phyloP scores from a whole-genome alignment of 2,888 invertebrate species.

The Epirrita christyi region DNA sequence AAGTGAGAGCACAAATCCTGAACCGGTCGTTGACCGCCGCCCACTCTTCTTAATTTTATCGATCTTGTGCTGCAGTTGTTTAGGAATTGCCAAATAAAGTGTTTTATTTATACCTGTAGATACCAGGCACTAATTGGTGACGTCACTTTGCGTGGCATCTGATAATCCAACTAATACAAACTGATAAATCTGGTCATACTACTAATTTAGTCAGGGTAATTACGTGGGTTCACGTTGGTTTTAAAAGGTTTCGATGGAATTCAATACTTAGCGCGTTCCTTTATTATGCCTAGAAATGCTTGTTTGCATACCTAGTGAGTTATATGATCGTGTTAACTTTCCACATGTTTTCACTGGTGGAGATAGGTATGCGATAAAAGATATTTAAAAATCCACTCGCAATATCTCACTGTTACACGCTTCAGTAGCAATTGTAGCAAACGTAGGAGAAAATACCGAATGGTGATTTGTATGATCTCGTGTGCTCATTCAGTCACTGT shows the following conservation, averaged over 20 bases:
- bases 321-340: conserved; percentile 8
- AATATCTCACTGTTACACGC: conserved; percentile 11
- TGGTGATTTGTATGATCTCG: conserved; percentile 28
- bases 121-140: conserved; percentile 18
- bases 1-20: conserved; percentile 42
- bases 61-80: conserved; percentile 43
- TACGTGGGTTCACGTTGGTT: conserved; percentile 30
- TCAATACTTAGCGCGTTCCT: conserved; percentile 12
- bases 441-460: conserved; percentile 60
- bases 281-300: conserved; percentile 3
- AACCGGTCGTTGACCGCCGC: conserved; percentile 56
- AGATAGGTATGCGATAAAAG: conserved; percentile 4
- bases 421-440: conserved; percentile 37
- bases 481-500: conserved; percentile 9
- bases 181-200: conserved; percentile 36
- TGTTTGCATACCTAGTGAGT: conserved; percentile 2
- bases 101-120: conserved; percentile 21
- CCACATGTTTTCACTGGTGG: conserved; percentile 12
- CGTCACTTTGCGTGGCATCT: conserved; percentile 36
- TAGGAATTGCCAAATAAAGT: conserved; percentile 32
- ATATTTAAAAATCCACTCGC: conserved; percentile 10
- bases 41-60: conserved; percentile 48
- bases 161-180: conserved; percentile 40
- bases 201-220: conserved; percentile 33
- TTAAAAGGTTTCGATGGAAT: conserved; percentile 27